Percentiles rank a stretch among this genome's conserved stretches.
These are phyloP conservation scores for Pristionchus entomophagus DNA, from an alignment of 2,888 invertebrate genomes.

Conservation along the genomic window DNA sequence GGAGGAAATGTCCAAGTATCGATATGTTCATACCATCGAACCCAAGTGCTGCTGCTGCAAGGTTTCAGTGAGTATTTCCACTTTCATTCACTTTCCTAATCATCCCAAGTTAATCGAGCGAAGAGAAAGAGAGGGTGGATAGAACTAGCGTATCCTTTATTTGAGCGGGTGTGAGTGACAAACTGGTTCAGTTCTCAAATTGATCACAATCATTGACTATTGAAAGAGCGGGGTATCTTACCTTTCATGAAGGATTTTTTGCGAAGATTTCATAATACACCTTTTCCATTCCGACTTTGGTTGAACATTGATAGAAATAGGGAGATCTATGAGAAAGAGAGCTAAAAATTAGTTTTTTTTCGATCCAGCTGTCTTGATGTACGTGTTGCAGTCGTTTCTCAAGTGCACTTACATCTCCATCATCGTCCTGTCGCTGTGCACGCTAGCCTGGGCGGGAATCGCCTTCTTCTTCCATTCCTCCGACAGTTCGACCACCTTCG, in stretches of 20 bases:
- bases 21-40: not conserved
- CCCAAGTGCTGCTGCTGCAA: slow-evolving; percentile 22
- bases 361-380: no score
- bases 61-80: not conserved
- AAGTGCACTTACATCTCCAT: slow-evolving; percentile 21
- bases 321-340: no score
- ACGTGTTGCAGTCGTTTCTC: slow-evolving; percentile 25
- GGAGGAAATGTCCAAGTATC: not conserved
- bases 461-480: slow-evolving; percentile 9
- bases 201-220: no score
- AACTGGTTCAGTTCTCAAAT: not conserved
- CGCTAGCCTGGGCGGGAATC: slow-evolving; percentile 5
- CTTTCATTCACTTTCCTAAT: not conserved
- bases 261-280: no score
- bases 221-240: not conserved
- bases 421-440: slow-evolving; percentile 20
- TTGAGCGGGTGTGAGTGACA: not conserved
- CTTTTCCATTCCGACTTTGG: no score
- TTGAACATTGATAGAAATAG: no score
- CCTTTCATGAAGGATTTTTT: no score
- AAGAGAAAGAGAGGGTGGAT: no score
- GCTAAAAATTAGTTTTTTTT: no score
- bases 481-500: not conserved
- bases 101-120: no score
- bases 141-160: not conserved